Conservation (phyloP, 1,140 invertebrate species). For the Lysiphlebus fabarum region DNA sequence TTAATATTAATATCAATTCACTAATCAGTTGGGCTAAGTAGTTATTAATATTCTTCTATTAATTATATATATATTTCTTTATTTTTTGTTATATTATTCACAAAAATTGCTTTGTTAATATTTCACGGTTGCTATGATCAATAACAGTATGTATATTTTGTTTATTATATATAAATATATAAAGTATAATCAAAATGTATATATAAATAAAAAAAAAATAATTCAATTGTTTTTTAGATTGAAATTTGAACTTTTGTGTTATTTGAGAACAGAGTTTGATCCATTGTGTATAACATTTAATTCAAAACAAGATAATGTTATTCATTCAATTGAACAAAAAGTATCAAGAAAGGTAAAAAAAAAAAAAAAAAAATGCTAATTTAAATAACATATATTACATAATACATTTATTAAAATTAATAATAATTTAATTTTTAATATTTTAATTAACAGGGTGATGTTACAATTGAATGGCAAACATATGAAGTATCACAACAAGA, state of each 20-base stretch:
- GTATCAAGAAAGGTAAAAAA: slow-evolving; percentile 64
- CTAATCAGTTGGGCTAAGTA: too few species aligned
- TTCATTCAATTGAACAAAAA: slow-evolving; percentile 75
- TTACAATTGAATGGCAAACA: slow-evolving; percentile 70
- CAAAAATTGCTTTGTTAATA: too few species aligned
- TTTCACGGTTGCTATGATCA: slow-evolving; percentile 7
- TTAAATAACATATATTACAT: not conserved
- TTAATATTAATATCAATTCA: too few species aligned
- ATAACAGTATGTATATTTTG: not conserved
- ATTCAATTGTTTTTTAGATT: slow-evolving; percentile 39
- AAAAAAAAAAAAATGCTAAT: too few species aligned
- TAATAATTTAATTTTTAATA: not conserved
- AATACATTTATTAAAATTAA: slow-evolving; percentile 1
- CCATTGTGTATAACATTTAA: slow-evolving; percentile 68
- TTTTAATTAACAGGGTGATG: slow-evolving; percentile 59
- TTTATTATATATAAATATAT: too few species aligned
- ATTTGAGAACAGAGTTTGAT: slow-evolving; percentile 69
- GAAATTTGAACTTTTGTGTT: slow-evolving; percentile 62
- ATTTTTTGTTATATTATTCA: too few species aligned
- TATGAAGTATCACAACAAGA: slow-evolving; percentile 67
- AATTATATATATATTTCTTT: too few species aligned
- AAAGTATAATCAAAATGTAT: too few species aligned
- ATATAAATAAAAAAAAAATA: too few species aligned
- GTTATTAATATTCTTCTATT: too few species aligned
- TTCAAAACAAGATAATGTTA: slow-evolving; percentile 62